Conservation (phyloP, 2,113 vertebrate species). For the Leptodactylus fuscus region DNA sequence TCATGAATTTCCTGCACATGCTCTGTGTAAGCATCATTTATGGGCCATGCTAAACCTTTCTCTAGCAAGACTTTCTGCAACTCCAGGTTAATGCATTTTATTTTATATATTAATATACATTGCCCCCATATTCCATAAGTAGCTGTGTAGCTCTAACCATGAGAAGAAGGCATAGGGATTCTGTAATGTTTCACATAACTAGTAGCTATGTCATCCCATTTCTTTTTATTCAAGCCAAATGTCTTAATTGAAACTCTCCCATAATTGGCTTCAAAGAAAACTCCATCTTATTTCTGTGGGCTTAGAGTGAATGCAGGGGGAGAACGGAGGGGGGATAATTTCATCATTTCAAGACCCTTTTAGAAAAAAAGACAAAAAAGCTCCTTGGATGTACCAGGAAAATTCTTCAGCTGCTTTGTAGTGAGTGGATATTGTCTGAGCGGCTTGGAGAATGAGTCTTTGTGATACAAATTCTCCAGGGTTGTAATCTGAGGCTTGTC, state of each 20-base stretch:
- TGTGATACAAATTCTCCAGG: slow-evolving; percentile 58
- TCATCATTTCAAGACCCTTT: slow-evolving; percentile 54
- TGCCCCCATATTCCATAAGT: background rate
- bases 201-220: slow-evolving; percentile 7
- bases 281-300: slow-evolving; percentile 44
- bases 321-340: slow-evolving; percentile 53
- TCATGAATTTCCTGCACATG: no score
- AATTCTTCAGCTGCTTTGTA: slow-evolving; percentile 58
- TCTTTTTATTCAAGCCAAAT: slow-evolving; percentile 50
- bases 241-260: slow-evolving; percentile 57
- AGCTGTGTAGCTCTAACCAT: background rate
- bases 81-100: background rate
- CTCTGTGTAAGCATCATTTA: no score
- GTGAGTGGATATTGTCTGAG: slow-evolving; percentile 47
- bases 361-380: slow-evolving; percentile 44
- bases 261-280: slow-evolving; percentile 57
- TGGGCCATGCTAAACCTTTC: no score
- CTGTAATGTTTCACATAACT: background rate
- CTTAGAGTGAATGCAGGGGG: slow-evolving; percentile 39
- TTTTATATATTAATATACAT: background rate
- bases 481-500: slow-evolving; percentile 58
- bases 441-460: slow-evolving; percentile 52
- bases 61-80: background rate
- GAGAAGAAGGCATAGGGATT: slow-evolving; percentile 36
- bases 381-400: slow-evolving; percentile 52